A percentile compares a stretch with the other conserved stretches of the same genome.
phyloP scores from a whole-genome alignment of 2,797 vertebrate species.

The Mallotus villosus region DNA sequence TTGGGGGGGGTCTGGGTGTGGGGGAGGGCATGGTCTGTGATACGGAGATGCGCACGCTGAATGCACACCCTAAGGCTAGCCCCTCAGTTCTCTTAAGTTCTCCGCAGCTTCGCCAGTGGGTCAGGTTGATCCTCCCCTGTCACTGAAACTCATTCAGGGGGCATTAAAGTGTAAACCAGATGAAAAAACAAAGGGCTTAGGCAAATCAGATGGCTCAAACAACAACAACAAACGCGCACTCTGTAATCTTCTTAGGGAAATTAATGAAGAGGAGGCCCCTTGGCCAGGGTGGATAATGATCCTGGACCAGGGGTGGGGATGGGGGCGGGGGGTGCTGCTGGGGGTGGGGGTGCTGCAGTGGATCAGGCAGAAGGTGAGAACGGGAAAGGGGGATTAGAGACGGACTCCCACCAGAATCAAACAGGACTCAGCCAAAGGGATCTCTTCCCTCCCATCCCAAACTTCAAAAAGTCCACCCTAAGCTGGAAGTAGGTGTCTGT shows the following conservation, averaged over 20 bases:
- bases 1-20: too few species aligned
- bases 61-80: slow-evolving; percentile 60
- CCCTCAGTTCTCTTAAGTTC: slow-evolving; percentile 63
- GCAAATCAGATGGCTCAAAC: slow-evolving; percentile 98
- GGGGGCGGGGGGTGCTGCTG: too few species aligned
- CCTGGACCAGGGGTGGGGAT: not conserved
- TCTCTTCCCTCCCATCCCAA: slow-evolving; percentile 81
- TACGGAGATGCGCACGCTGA: slow-evolving; percentile 65
- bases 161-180: slow-evolving; percentile 99
- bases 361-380: slow-evolving; percentile 89
- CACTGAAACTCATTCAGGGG: slow-evolving; percentile 57
- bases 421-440: slow-evolving; percentile 90
- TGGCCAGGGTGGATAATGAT: slow-evolving; percentile 53
- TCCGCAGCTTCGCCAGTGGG: slow-evolving; percentile 77
- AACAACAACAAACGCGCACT: slow-evolving; percentile 79
- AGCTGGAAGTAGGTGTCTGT: slow-evolving; percentile 85
- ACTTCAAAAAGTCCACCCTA: slow-evolving; percentile 83
- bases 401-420: slow-evolving; percentile 86
- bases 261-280: slow-evolving; percentile 84
- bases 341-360: not conserved
- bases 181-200: slow-evolving; percentile 99
- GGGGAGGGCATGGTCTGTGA: too few species aligned
- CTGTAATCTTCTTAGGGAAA: slow-evolving; percentile 99
- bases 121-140: slow-evolving; percentile 84
- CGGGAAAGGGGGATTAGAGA: slow-evolving; percentile 88